Evolutionary conservation across 2,797 vertebrate genomes (phyloP), one percentile per base, ranked within the genome.

Genomic region (Rhabdomys pumilio): DNA sequence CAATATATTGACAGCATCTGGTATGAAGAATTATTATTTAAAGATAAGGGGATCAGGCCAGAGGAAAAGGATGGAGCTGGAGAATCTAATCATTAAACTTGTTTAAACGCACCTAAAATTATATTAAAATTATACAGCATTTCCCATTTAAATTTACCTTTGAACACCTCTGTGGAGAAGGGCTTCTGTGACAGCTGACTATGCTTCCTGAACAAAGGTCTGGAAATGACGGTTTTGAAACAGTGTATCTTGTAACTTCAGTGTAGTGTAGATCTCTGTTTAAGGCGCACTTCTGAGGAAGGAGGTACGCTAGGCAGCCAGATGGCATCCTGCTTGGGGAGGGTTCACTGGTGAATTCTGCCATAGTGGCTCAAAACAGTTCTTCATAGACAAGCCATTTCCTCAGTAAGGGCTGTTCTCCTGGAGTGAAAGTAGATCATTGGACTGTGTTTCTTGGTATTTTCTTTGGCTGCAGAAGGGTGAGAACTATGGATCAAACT

Each of bases 1-100:
- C 17, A 83, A 75, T 97, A 76, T 96, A 91, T 93, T 97, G 87
- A 57, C 57, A 94, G 34, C 31, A 91, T 86, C 34, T 97, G 96
- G 14, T 88, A 7, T 61, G 73, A 89, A 94, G 89, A 94, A 31
- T 97, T 96, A 83, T 76, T 97, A 95, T 90, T 90, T 91, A 93
- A 85, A 61, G 47, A 55, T 90, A 41, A 75, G 67, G 95, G 89
- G 41, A 29, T 97, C 90, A 82, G 22, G 26, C 34, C 55, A 95
- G 91, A 94, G 57, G 86, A 94, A 94, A 61, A 55, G 55, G 90
- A 95, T 44, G 22, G 26, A 89, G 20, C 55, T 29, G 41, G 47
- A 67, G 22, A 89, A 76, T 80, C 90, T 91, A 84, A 92, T 94
- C 92, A 95, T 95, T 95, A 72, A 72, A 88, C 55, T 94, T 96